phyloP scores from a whole-genome alignment of 2,888 invertebrate genomes.

The Noctua janthina region DNA sequence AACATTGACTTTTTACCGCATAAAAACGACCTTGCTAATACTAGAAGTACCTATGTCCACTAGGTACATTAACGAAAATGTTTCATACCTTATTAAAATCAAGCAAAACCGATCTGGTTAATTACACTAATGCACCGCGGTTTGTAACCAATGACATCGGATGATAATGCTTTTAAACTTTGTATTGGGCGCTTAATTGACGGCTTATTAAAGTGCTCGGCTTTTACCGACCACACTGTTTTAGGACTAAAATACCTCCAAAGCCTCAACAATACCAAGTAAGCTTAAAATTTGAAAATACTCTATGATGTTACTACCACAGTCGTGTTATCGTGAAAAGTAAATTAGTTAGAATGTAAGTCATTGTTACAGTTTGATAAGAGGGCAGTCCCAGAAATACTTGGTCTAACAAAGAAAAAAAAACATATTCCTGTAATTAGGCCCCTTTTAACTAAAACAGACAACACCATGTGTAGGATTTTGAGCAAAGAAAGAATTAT shows the following conservation, averaged over 20 bases:
- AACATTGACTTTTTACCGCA: background rate
- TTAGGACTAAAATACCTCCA: slow-evolving; percentile 4
- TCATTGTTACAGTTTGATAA: background rate
- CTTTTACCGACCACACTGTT: slow-evolving; percentile 22
- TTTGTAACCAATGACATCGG: slow-evolving; percentile 71
- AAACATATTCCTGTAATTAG: background rate
- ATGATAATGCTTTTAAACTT: slow-evolving; percentile 82
- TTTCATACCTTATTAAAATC: slow-evolving; percentile 43
- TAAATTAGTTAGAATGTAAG: background rate
- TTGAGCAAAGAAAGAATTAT: no score
- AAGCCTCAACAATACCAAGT: background rate
- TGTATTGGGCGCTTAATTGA: slow-evolving; percentile 75
- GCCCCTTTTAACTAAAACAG: no score
- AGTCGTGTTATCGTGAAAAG: background rate
- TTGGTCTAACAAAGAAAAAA: background rate
- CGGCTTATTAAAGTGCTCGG: slow-evolving; percentile 73
- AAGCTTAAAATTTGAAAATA: background rate
- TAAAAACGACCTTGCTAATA: background rate
- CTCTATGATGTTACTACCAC: background rate
- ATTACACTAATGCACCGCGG: slow-evolving; percentile 77
- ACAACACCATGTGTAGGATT: no score
- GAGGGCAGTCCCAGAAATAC: background rate
- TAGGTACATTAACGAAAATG: background rate
- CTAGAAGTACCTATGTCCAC: background rate
- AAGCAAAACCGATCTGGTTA: slow-evolving; percentile 71